phyloP scores from a whole-genome alignment of 1,140 invertebrate genomes.

The Zeugodacus cucurbitae region DNA sequence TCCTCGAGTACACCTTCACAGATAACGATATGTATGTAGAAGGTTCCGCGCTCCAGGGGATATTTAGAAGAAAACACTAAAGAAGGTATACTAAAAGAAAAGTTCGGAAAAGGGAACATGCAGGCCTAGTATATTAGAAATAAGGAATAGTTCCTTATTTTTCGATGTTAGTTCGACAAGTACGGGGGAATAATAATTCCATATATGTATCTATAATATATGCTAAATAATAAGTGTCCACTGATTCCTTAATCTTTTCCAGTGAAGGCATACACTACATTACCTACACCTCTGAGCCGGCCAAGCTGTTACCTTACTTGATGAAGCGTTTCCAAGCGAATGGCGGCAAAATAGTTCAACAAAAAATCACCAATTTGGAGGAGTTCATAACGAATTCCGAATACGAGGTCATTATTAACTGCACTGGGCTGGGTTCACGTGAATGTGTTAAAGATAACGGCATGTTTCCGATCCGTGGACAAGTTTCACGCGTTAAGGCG shows the following conservation, averaged over 20 bases:
- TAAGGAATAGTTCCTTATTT: no score
- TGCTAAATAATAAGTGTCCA: not conserved
- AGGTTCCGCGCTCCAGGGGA: no score
- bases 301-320: slow-evolving; percentile 72
- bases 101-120: no score
- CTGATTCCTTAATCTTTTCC: not conserved
- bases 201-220: no score
- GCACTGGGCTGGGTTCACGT: slow-evolving; percentile 72
- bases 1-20: no score
- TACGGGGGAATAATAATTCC: no score
- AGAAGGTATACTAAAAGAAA: no score
- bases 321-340: slow-evolving; percentile 69
- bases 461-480: slow-evolving; percentile 76
- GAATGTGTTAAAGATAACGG: slow-evolving; percentile 72
- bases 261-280: slow-evolving; percentile 72
- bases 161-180: not conserved
- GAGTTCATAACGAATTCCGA: slow-evolving; percentile 66
- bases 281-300: slow-evolving; percentile 73
- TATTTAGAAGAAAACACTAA: no score
- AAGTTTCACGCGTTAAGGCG: slow-evolving; percentile 74
- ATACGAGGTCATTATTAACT: slow-evolving; percentile 80
- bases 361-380: slow-evolving; percentile 69
- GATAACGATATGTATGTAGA: no score
- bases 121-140: no score
- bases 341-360: slow-evolving; percentile 69